These are phyloP conservation scores for Drepana falcataria DNA, from an alignment of 2,888 invertebrate species.

Conservation along the genomic window DNA sequence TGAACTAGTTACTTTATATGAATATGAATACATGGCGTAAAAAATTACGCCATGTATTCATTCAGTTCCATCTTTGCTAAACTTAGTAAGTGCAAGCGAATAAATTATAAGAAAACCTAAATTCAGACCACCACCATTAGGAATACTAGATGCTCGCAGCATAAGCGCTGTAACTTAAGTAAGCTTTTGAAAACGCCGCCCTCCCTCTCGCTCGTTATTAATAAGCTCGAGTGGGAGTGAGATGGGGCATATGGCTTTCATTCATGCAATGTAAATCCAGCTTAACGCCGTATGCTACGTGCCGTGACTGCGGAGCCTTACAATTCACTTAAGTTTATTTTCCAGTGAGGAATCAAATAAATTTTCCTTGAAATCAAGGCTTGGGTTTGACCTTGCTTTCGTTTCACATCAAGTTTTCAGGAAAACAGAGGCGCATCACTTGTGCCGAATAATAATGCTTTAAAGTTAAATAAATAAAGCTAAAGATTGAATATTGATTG, in stretches of 20 bases:
- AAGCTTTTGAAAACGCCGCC: background rate
- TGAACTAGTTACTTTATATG: too few relatives aligned
- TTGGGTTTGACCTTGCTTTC: background rate
- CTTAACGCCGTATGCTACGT: constrained; percentile 10
- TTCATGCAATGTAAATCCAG: constrained; percentile 3
- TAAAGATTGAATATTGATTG: too few relatives aligned
- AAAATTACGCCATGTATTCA: too few relatives aligned
- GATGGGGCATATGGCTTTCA: constrained; percentile 1
- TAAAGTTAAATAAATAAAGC: too few relatives aligned
- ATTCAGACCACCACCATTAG: background rate
- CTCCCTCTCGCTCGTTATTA: background rate
- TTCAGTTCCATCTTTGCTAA: too few relatives aligned
- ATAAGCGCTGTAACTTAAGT: background rate
- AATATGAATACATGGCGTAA: too few relatives aligned
- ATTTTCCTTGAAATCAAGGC: background rate
- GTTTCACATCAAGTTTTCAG: background rate
- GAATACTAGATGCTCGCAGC: background rate
- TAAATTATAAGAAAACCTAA: background rate
- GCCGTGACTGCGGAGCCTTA: constrained; percentile 13
- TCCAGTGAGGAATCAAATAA: constrained; percentile 2
- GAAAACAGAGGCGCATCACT: background rate
- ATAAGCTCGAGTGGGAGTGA: background rate
- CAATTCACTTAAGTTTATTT: constrained; percentile 10
- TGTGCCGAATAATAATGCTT: background rate
- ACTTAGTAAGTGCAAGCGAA: too few relatives aligned